These are phyloP conservation scores for Limosa lapponica DNA, from an alignment of 2,797 vertebrate species.

Conservation along the genomic window DNA sequence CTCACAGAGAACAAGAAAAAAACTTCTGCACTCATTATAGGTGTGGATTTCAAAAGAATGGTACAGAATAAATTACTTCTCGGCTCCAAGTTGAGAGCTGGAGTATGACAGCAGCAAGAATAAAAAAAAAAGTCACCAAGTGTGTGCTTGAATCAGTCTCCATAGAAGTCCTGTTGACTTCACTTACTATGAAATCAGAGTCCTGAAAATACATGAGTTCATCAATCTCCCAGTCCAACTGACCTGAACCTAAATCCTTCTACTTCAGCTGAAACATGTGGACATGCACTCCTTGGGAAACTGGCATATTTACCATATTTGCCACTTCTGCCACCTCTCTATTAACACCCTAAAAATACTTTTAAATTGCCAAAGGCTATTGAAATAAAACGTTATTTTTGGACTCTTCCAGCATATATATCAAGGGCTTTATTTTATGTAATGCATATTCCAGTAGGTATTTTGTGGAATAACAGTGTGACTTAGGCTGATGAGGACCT, in stretches of 20 bases:
- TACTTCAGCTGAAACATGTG: background rate
- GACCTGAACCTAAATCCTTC: background rate
- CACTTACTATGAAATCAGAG: background rate
- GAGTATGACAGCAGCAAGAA: background rate
- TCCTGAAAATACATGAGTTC: background rate
- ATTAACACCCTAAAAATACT: background rate
- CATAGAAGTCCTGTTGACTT: background rate
- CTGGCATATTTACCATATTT: background rate
- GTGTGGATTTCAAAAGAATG: background rate
- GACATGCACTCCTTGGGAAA: background rate
- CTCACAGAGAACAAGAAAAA: background rate
- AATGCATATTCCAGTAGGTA: fast-evolving
- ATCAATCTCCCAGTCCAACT: background rate
- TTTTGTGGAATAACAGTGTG: background rate
- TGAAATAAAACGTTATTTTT: background rate
- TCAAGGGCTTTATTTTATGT: background rate
- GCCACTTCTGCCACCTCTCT: background rate
- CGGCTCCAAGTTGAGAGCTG: background rate
- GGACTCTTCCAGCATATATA: background rate
- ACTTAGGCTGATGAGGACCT: background rate
- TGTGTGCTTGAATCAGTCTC: background rate
- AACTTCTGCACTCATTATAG: background rate
- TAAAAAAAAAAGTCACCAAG: background rate
- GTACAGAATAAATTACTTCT: background rate
- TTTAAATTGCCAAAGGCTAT: background rate